These are phyloP conservation scores for Drosophila seclusa DNA, from an alignment of 2,888 invertebrate genomes.

Conservation along the genomic window DNA sequence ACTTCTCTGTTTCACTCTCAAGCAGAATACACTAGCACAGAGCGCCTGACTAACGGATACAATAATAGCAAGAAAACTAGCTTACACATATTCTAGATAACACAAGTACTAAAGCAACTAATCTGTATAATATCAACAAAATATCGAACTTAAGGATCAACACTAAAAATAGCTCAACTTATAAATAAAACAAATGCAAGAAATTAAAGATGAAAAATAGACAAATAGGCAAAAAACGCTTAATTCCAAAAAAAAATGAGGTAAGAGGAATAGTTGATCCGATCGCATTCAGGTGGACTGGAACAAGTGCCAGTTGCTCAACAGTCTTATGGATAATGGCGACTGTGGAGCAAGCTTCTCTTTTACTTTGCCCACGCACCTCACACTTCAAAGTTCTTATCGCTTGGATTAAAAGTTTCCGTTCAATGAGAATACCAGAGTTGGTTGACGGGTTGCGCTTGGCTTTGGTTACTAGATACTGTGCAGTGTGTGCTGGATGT, in stretches of 20 bases:
- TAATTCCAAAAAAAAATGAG: neutral
- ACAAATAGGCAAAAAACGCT: neutral
- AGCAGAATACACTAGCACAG: neutral
- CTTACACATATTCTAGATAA: neutral
- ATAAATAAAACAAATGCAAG: neutral
- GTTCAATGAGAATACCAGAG: slow-evolving; percentile 52
- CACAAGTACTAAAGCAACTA: neutral
- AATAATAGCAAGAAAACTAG: neutral
- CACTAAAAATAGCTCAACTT: neutral
- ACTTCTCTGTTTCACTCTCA: neutral
- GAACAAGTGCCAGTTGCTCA: neutral
- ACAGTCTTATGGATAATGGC: neutral
- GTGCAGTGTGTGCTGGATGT: neutral
- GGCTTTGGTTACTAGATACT: slow-evolving; percentile 8
- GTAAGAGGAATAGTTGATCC: neutral
- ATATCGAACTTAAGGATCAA: neutral
- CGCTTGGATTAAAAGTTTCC: slow-evolving; percentile 57
- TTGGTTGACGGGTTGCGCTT: slow-evolving; percentile 37
- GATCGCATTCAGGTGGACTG: neutral
- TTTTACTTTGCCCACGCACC: slow-evolving; percentile 1
- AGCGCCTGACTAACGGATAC: neutral
- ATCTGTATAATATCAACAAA: neutral
- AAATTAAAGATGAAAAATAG: neutral
- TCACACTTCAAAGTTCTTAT: slow-evolving; percentile 26
- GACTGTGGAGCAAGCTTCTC: neutral